Base-by-base conservation (phyloP, 2,888 invertebrate genomes). In the Melangyna quadrimaculata region DNA sequence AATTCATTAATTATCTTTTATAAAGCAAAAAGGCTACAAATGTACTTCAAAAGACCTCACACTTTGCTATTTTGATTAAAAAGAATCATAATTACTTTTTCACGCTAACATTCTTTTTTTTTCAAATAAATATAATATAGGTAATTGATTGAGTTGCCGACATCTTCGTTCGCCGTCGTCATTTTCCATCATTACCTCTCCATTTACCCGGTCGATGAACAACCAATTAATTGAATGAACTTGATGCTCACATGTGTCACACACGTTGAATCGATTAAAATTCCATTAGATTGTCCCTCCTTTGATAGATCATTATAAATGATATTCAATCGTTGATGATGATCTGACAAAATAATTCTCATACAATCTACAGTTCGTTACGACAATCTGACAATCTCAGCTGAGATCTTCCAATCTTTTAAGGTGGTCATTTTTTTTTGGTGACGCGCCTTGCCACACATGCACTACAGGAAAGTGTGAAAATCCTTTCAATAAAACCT, bases 151-250 rank as follows among this genome's bases (percentile, higher is more conserved):
- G 14, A 65, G 37, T 72, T 53, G 48, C 51, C 63, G 67, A 78
- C 71, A 55, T 79, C 40, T n/a, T n/a, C n/a, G n/a, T n/a, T n/a
- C n/a, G n/a, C n/a, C n/a, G n/a, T n/a, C 32, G 19, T 35, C 59
- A 37, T 84, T 67, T 71, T 70, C 37, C 71, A 75, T 84, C 84
- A 84, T 79, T 57, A 84, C 24, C 80, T 77, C 74, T 79, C 79
- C 74, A 84, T 84, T 29, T 55, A 48, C 51, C 27, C 32, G n/a
- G 40, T 35, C 70, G 40, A 74, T 79, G 84, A 61, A 67, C 79
- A 79, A 55, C 75, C 79, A 79, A 80, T 79, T 80, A 84, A 84
- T 84, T 55, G 71, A 84, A 77, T 14, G 43, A 32, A 40, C 67
- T 75, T 37, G 37, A 22, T 67, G 37, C 14, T 14, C 69, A 84